Base-by-base conservation (phyloP, 2,888 invertebrate species). In the Cecidostiba fungosa region DNA sequence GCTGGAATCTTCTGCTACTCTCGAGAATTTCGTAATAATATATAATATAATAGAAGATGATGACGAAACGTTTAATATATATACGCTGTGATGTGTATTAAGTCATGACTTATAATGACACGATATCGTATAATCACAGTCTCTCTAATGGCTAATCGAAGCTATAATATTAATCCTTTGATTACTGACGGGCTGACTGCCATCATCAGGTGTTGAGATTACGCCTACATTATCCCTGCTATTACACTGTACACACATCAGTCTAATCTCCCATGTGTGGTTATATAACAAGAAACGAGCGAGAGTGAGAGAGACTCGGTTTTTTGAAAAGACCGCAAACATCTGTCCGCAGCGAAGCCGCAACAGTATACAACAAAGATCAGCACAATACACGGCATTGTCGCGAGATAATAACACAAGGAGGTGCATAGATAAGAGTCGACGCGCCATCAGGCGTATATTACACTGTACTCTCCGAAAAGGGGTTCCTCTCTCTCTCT, bases 361-460 rank as follows among this genome's bases (percentile, higher is more conserved):
- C 62, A 54, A n/a, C 16, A 16, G 47, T 50, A 39, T 3, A 16
- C 10, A n/a, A 23, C 59, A 26, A 23, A 59, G 23, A 62, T 66
- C 3, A 3, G 10, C 26, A 66, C 66, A 66, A 66, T 66, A 66
- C 54, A 1, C 23, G 6, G 54, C 54, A 59, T 59, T 59, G 54
- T 59, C 19, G 54, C 23, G 54, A 59, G 54, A 59, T 69, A 36
- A 69, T 59, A n/a, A 59, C 54, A 59, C 54, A 8, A 59, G 54
- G 54, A 59, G 54, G 54, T 59, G 54, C n/a, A 43, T 59, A 59
- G 54, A 59, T 59, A 59, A 59, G 54, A 59, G 54, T 59, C 54
- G 54, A 59, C 54, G 54, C 54, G 54, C 19, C 43, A 43, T 43
- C 43, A 12, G 43, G 43, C 43, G 43, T 43, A 19, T 54, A 59